Conservation (phyloP, 2,797 vertebrate species). For the Heterohyrax brucei region DNA sequence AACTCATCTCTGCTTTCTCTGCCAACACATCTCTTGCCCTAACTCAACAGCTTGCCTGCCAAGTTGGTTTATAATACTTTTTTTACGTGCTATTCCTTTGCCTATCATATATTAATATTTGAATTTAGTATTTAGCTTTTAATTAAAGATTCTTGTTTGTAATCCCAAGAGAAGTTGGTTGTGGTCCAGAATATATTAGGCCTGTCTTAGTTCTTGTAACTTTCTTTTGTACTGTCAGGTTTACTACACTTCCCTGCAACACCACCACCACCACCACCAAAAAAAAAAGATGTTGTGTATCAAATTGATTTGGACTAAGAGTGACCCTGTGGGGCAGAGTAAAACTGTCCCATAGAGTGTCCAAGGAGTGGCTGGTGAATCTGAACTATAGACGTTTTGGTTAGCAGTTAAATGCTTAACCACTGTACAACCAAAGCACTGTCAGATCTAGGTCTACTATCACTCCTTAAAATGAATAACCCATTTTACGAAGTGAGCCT, state of each 20-base stretch:
- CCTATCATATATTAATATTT: not conserved
- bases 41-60: not conserved
- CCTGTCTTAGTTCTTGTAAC: not conserved
- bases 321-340: no score
- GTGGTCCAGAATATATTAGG: not conserved
- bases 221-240: not conserved
- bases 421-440: no score
- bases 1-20: not conserved
- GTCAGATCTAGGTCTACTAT: not conserved
- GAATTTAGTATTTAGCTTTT: conserved; percentile 16
- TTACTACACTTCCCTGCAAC: not conserved
- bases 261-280: no score
- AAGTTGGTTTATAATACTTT: not conserved
- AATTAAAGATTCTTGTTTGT: conserved; percentile 53
- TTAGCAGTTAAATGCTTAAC: no score
- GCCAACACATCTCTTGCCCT: not conserved
- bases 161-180: not conserved
- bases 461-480: not conserved
- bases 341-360: no score
- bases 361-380: no score
- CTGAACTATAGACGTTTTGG: no score
- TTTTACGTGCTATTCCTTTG: not conserved
- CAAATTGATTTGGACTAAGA: no score
- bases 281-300: no score
- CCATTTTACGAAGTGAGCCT: not conserved